Percentiles rank a stretch among this genome's conserved stretches.
Evolutionary conservation across 2,113 vertebrate species (phyloP).

Genomic region (Chionomys nivalis): DNA sequence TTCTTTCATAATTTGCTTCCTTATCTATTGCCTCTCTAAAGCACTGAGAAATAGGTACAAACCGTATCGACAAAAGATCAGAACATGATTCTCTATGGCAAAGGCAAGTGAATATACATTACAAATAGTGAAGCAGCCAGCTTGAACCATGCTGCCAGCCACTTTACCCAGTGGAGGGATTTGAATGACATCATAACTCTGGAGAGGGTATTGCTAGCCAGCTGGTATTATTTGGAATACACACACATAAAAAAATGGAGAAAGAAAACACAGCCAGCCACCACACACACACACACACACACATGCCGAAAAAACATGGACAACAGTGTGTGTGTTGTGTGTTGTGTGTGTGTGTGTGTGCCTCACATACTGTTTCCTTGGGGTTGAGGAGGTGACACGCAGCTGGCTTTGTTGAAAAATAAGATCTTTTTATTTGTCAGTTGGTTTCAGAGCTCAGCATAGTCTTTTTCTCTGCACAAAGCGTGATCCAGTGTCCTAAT

Average conservation of each 20-base stretch:
- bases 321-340: too few relatives aligned
- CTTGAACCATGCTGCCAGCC: constrained; percentile 84
- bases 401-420: constrained; percentile 20
- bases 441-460: constrained; percentile 64
- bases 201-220: constrained; percentile 86
- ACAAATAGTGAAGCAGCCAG: constrained; percentile 89
- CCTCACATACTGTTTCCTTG: constrained; percentile 52
- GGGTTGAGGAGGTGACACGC: not conserved
- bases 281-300: not conserved
- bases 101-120: constrained; percentile 86
- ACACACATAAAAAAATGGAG: constrained; percentile 80
- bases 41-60: constrained; percentile 73
- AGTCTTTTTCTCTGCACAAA: constrained; percentile 58
- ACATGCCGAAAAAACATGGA: not conserved
- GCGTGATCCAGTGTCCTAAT: constrained; percentile 41
- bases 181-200: constrained; percentile 89
- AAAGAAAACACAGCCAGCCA: constrained; percentile 53
- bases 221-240: constrained; percentile 88
- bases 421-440: constrained; percentile 58
- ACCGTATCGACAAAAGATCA: constrained; percentile 77
- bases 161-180: constrained; percentile 86
- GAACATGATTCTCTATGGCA: constrained; percentile 77
- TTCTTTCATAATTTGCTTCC: constrained; percentile 62
- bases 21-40: constrained; percentile 74
- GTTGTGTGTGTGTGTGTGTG: not conserved